Evolutionary conservation across 2,113 vertebrate species (phyloP), one percentile per base, ranked within the genome.

Genomic region (Poeciliopsis prolifica): DNA sequence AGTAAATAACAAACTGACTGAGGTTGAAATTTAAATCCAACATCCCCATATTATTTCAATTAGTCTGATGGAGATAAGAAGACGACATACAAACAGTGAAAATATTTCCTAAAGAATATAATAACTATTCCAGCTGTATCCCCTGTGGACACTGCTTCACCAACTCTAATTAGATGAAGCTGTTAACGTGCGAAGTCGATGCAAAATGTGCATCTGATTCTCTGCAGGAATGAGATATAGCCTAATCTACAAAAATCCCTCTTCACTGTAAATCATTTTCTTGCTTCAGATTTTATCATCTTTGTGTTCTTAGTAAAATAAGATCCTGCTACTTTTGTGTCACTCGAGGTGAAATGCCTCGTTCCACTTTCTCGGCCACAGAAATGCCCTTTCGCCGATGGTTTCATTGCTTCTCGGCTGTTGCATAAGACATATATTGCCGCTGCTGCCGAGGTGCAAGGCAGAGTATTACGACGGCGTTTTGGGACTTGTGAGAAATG

Each of bases 401-500:
- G 6, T 29, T 40, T 3, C 54, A 54, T 31, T 24, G 6, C 58
- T 42, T 17, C 61, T 44, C 8, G 51, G 22, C 42, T 67, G 30
- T 78, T 86, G 42, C 63, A 14, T 74, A 68, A 72, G 66, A 58
- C 22, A 19, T n/a, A 58, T 31, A 61, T 22, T 77, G 51, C 74
- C 73, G 26, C 74, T 65, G 62, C 74, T 65, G 62, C 60, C 74
- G 28, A 19, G 74, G 24, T 2, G 26, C 30, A 79, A 30, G 24
- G 65, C n/a, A 65, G 24, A 58, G 74, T n/a, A 70, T 37, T 17
- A 44, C 35, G 37, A 29, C 24, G 40, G 64, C 35, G 65, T 5
- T 63, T 15, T 4, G 66, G 74, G 89, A 79, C 35, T 51, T 80
- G 37, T 74, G 26, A 31, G 51, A 75, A 60, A 79, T 85, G 54